These are phyloP conservation scores for Parazoanthus swiftii DNA, from an alignment of 92 coral and sea anemone genomes.

Conservation along the genomic window DNA sequence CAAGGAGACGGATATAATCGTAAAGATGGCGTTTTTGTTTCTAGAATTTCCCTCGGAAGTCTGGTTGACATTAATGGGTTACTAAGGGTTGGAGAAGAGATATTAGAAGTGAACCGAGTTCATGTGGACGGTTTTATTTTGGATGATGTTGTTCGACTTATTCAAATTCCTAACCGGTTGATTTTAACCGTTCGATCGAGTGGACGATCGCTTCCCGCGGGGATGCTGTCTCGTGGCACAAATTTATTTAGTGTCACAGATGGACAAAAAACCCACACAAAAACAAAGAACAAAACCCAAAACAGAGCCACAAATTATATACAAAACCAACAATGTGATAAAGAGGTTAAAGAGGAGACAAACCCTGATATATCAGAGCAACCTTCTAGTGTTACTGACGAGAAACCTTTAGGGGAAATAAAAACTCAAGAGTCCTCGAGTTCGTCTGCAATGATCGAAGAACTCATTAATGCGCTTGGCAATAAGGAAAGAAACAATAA, in stretches of 20 bases:
- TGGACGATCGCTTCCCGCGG: conserved; percentile 25
- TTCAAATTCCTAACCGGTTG: conserved; percentile 81
- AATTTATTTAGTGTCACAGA: conserved; percentile 18
- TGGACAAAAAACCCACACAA: conserved; percentile 21
- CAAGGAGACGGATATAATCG: conserved; percentile 72
- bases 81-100: conserved; percentile 88
- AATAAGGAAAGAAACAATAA: conserved; percentile 35
- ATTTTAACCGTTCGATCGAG: conserved; percentile 59
- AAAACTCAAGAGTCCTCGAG: conserved; percentile 6
- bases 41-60: conserved; percentile 85
- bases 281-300: conserved; percentile 24
- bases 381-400: not conserved
- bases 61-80: conserved; percentile 71
- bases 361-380: not conserved
- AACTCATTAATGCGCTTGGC: conserved; percentile 58
- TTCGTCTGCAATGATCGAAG: conserved; percentile 51
- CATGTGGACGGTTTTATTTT: conserved; percentile 71
- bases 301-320: conserved; percentile 32
- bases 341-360: conserved; percentile 1
- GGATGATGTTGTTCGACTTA: conserved; percentile 88
- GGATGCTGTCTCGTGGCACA: conserved; percentile 9
- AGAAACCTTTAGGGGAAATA: conserved; percentile 54
- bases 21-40: conserved; percentile 79
- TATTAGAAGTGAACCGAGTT: conserved; percentile 76
- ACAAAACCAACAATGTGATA: conserved; percentile 32